These are phyloP conservation scores for Muscina levida DNA, from an alignment of 2,888 invertebrate genomes.

Conservation along the genomic window DNA sequence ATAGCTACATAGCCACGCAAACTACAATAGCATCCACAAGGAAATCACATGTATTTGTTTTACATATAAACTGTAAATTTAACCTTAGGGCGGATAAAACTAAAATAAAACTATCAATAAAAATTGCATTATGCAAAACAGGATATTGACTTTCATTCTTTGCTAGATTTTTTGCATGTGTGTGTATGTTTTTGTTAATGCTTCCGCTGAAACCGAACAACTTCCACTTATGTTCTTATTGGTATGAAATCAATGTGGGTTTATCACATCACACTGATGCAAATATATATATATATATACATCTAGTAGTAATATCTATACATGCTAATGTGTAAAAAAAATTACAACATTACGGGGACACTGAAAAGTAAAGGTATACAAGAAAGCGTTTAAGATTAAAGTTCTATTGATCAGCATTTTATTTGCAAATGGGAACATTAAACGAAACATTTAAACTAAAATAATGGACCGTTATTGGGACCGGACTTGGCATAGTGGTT, in stretches of 20 bases:
- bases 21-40: constrained; percentile 11
- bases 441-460: no score
- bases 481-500: no score
- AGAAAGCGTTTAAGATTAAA: no score
- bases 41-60: constrained; percentile 48
- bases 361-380: no score
- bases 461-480: no score
- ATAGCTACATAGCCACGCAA: neutral
- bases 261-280: constrained; percentile 38
- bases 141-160: constrained; percentile 64
- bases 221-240: constrained; percentile 62
- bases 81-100: constrained; percentile 60
- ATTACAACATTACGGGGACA: no score
- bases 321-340: no score
- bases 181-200: constrained; percentile 47
- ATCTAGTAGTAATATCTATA: neutral
- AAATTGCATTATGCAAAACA: constrained; percentile 69
- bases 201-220: constrained; percentile 58
- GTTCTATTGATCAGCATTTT: no score
- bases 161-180: constrained; percentile 3
- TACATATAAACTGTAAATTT: constrained; percentile 33
- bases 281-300: neutral
- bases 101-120: constrained; percentile 68
- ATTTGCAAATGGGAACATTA: no score
- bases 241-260: constrained; percentile 56